phyloP scores from a whole-genome alignment of 2,888 invertebrate species.

The Tenthredo amoena region DNA sequence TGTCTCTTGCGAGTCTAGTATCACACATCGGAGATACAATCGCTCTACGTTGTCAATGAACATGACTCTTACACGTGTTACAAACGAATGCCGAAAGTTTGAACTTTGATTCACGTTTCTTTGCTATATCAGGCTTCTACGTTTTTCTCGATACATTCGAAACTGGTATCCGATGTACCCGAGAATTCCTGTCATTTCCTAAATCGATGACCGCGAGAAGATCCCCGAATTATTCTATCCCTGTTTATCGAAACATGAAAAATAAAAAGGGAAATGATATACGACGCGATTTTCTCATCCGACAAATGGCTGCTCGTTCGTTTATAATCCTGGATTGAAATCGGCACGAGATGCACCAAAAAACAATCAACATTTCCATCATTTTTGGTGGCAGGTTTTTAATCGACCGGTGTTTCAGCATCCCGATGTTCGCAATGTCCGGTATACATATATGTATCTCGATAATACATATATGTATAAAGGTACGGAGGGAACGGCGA shows the following conservation, averaged over 20 bases:
- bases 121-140: too few relatives aligned
- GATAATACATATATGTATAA: slow-evolving; percentile 29
- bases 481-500: slow-evolving; percentile 56
- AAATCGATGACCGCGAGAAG: too few relatives aligned
- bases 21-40: too few relatives aligned
- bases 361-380: background rate
- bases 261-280: background rate
- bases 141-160: background rate
- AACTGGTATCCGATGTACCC: background rate
- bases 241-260: background rate
- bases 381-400: slow-evolving; percentile 18
- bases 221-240: background rate
- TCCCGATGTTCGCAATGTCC: slow-evolving; percentile 16
- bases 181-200: background rate
- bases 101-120: background rate
- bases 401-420: slow-evolving; percentile 11
- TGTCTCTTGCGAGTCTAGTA: too few relatives aligned
- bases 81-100: background rate
- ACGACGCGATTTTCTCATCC: background rate
- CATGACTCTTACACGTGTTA: background rate
- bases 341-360: background rate
- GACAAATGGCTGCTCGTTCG: background rate
- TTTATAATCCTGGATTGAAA: background rate
- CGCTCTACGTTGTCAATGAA: too few relatives aligned
- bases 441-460: slow-evolving; percentile 16